Conservation (phyloP, 2,797 vertebrate genomes). For the Astyanax mexicanus region DNA sequence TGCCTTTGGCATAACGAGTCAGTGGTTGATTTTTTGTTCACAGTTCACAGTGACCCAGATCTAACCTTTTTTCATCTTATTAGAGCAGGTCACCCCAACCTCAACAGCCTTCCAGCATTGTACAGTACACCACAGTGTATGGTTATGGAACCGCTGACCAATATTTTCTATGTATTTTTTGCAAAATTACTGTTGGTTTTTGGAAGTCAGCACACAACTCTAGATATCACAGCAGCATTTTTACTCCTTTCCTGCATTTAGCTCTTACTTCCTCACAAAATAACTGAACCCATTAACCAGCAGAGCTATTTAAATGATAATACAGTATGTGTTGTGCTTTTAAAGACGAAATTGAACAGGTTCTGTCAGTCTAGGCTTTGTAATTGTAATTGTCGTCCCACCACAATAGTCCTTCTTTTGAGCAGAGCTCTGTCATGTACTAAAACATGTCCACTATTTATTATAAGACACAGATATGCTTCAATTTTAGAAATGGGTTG, state of each 20-base stretch:
- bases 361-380: background rate
- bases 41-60: background rate
- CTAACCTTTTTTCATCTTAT: background rate
- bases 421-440: slow-evolving; percentile 2
- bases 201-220: background rate
- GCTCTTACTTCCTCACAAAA: background rate
- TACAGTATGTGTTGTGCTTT: background rate
- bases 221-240: background rate
- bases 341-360: slow-evolving; percentile 1
- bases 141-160: background rate
- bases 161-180: too few relatives aligned
- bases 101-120: background rate
- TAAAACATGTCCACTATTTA: background rate
- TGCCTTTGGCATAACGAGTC: background rate
- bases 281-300: background rate
- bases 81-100: background rate
- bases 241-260: slow-evolving; percentile 4
- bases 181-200: too few relatives aligned
- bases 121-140: background rate
- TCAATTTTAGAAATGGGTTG: background rate
- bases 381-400: slow-evolving; percentile 1
- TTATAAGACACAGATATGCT: background rate
- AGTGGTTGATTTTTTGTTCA: background rate
- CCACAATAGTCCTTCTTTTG: background rate
- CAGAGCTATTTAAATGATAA: background rate